Base-by-base conservation (phyloP, 2,113 vertebrate species). In the Centrocercus urophasianus region DNA sequence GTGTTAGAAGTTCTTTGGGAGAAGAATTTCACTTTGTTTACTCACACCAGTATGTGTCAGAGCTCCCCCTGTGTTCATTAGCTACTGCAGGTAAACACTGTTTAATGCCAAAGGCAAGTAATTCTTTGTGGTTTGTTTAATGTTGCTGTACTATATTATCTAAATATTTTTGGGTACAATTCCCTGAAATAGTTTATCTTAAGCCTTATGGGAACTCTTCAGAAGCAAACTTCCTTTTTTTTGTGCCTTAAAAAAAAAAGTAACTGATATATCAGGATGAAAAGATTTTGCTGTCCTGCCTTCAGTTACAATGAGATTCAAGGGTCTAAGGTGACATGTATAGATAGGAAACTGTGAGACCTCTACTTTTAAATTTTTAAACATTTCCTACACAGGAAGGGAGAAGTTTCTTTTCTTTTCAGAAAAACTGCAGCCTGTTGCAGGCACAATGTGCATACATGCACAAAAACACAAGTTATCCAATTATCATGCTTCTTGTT, bases 171-270 rank as follows among this genome's bases (percentile, higher is more conserved):
- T 18, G 36, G 42, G 30, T 21, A 32, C 6, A 36, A 75, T 88
- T 45, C 66, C 83, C 83, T 50, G 21, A 80, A 90, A 32, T 84
- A 63, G 54, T 57, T 57, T 80, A 34, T 90, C 83, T 80, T 76
- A 83, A 90, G 42, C 45, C 30, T 63, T 30, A 45, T 19, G n/a
- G 64, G 28, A 72, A 45, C 40, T 54, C 42, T 88, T 87, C 28
- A 88, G 36, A 69, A 85, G 65, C 22, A 77, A 57, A 48, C 36
- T 59, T 76, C 28, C 60, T 83, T 92, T 78, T 78, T 66, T 84
- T 89, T 94, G 57, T 78, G 56, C 43, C 80, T 91, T 50, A 86
- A 86, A 86, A 92, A 79, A 77, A 79, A 77, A 38, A 34, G 38
- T 70, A 27, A 24, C 50, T 93, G 45, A 17, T 87, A 12, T 45